Evolutionary conservation across 2,888 invertebrate genomes (phyloP).

Genomic region (Tethea ocularis): DNA sequence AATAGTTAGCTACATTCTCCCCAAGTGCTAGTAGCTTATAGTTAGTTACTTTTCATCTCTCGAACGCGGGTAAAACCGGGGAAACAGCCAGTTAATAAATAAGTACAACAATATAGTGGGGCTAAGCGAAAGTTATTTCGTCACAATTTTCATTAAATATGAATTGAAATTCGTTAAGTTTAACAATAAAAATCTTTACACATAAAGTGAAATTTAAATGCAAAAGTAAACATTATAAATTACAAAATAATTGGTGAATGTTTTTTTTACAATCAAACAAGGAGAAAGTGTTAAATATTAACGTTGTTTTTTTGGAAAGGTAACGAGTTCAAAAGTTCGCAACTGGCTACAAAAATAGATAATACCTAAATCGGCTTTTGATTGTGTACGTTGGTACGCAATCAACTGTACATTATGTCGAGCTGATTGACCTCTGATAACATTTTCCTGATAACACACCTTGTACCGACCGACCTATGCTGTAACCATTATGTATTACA

Average conservation of each 20-base stretch:
- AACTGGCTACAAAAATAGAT: background rate
- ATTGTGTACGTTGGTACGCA: background rate
- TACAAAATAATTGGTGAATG: background rate
- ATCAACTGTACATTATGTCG: background rate
- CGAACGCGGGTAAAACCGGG: no score
- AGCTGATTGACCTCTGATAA: background rate
- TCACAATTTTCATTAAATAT: background rate
- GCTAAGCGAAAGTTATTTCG: background rate
- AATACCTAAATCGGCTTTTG: background rate
- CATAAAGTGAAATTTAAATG: background rate
- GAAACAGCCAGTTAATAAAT: background rate
- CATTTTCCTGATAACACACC: background rate
- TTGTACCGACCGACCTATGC: background rate
- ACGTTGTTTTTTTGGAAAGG: background rate
- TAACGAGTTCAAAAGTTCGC: constrained; percentile 4
- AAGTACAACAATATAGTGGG: background rate
- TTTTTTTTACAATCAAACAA: background rate
- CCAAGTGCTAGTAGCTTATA: no score
- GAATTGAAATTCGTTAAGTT: background rate
- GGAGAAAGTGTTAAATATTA: background rate
- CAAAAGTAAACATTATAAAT: constrained; percentile 3
- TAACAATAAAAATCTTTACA: background rate
- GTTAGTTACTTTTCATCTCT: no score
- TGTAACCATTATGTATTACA: background rate
- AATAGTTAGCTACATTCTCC: no score